Evolutionary conservation across 2,888 invertebrate genomes (phyloP), one percentile per base, ranked within the genome.

Genomic region (Sussaba pulchella): DNA sequence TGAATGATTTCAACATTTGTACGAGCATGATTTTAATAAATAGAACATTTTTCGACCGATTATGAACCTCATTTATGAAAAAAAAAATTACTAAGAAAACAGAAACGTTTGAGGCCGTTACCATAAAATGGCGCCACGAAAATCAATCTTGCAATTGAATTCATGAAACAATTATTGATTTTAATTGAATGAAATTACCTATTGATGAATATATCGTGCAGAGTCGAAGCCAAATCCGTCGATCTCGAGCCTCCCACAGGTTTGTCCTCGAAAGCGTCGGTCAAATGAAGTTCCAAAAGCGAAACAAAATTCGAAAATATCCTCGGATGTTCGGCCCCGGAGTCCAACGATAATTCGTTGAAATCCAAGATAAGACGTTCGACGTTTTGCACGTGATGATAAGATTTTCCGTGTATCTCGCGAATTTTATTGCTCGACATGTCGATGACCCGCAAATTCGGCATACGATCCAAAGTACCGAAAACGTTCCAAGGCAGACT

Each of bases 371-470:
- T 94, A 8, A 96, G 92, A 26, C 95, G 93, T 87, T 94, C 94
- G 0, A 96, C 96, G 81, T 94, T 94, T 61, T 94, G 93, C 0
- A 96, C 96, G 86, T 95, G 95, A 88, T 96, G 96, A 89, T 95
- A 96, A 0, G 95, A 93, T 89, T 96, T 96, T 1, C 96, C 96
- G 78, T 94, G 94, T 59, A 96, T 96, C 83, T 95, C 95, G 54
- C 93, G 91, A 50, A 96, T 96, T 14, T 94, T 93, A 89, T 96
- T 96, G 88, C 94, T 95, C 81, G 95, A 95, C 95, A 96, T 95
- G 87, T 96, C 96, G 52, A 96, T 94, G 3, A 95, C 93, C 81
- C 93, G 93, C 59, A 96, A 91, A 54, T 93, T 92, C 24, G 93
- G 93, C 77, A 95, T 94, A 63, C 93, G 93, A 77, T 94, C 94